Conservation (phyloP, 2,888 invertebrate genomes). For the Pandemis heparana region DNA sequence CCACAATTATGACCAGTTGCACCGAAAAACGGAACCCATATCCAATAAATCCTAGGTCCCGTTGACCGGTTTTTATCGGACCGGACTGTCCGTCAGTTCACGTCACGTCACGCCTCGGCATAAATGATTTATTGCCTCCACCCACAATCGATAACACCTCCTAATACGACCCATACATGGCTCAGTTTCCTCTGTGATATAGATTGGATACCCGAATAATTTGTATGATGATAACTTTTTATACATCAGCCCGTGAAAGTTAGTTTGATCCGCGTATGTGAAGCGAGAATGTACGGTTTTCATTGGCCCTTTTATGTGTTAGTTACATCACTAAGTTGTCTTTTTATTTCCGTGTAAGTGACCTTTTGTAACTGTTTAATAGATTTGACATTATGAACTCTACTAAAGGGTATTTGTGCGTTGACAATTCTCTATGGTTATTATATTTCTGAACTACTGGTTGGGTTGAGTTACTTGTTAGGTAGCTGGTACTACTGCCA, state of each 20-base stretch:
- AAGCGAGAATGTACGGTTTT: conserved; percentile 32
- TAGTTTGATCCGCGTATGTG: conserved; percentile 57
- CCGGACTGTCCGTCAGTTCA: conserved; percentile 63
- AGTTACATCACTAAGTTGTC: conserved; percentile 16
- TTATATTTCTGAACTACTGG: background rate
- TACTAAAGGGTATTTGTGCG: background rate
- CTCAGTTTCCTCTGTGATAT: conserved; percentile 50
- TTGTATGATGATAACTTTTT: conserved; percentile 62
- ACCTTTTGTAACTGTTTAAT: conserved; percentile 18
- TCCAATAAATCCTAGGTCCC: conserved; percentile 13
- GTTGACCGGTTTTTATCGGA: conserved; percentile 39
- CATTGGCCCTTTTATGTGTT: conserved; percentile 29
- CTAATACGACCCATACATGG: conserved; percentile 54
- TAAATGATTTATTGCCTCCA: conserved; percentile 71
- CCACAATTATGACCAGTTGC: background rate
- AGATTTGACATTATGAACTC: conserved; percentile 26
- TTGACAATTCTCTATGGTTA: background rate
- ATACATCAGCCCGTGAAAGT: conserved; percentile 64
- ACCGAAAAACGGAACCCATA: conserved; percentile 20
- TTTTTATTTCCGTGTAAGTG: conserved; percentile 26
- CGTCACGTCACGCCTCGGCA: conserved; percentile 71
- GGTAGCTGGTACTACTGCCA: background rate
- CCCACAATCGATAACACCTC: conserved; percentile 58
- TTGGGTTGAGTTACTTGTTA: background rate
- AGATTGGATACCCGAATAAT: conserved; percentile 54